A percentile compares a stretch with the other conserved stretches of the same genome.
Evolutionary conservation across 2,797 vertebrate species (phyloP).

Genomic region (Harpagifer antarcticus): DNA sequence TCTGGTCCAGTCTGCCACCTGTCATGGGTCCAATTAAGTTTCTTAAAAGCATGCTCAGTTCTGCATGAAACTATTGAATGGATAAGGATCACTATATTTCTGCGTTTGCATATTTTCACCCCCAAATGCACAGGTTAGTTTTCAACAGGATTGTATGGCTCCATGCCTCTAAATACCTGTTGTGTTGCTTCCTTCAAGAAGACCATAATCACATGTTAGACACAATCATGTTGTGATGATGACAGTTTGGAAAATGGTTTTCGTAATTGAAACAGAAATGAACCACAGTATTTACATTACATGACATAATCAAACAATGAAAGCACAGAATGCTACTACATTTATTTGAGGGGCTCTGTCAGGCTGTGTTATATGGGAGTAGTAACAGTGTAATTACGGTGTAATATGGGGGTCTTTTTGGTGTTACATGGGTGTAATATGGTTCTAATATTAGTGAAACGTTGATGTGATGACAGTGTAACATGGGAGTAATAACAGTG

Average conservation of each 20-base stretch:
- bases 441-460: too few species aligned
- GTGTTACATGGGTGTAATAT: too few species aligned
- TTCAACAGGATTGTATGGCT: not conserved
- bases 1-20: slow-evolving; percentile 15
- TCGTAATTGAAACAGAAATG: not conserved
- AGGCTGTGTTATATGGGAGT: too few species aligned
- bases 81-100: not conserved
- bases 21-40: slow-evolving; percentile 24
- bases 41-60: slow-evolving; percentile 2
- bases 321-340: not conserved
- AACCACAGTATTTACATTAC: not conserved
- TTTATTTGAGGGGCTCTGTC: too few species aligned
- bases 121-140: not conserved
- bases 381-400: too few species aligned
- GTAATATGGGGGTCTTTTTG: too few species aligned
- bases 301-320: not conserved
- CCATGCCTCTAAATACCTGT: not conserved
- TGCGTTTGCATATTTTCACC: not conserved
- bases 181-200: not conserved
- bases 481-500: too few species aligned
- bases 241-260: too few species aligned
- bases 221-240: not conserved
- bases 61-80: slow-evolving; percentile 1
- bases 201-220: not conserved
- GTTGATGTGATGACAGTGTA: too few species aligned